Conservation (phyloP, 1,140 invertebrate species). For the Nasonia vitripennis region DNA sequence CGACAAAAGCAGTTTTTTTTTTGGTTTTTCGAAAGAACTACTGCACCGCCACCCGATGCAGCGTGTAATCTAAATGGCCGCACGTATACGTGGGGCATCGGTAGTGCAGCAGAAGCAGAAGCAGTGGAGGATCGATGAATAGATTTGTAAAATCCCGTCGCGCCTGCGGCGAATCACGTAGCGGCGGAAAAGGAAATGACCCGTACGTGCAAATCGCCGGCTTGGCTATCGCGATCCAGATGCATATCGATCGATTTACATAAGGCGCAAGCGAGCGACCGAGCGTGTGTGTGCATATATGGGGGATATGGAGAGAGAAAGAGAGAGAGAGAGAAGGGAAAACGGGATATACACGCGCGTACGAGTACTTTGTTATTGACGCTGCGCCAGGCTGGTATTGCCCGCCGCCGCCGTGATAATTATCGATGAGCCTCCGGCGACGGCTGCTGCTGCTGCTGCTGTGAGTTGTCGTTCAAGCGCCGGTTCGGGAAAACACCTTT, state of each 20-base stretch:
- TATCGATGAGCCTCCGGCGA: conserved; percentile 49
- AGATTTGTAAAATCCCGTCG: conserved; percentile 30
- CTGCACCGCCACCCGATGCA: no score
- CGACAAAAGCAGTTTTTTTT: no score
- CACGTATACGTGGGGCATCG: neutral
- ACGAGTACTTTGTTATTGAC: neutral
- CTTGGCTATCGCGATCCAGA: conserved; percentile 20
- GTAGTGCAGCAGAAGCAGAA: neutral
- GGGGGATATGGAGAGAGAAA: neutral
- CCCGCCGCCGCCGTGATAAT: conserved; percentile 42
- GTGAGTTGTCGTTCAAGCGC: no score
- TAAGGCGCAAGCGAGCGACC: neutral
- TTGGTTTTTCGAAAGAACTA: no score
- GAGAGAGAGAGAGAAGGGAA: neutral
- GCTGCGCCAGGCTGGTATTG: conserved; percentile 4
- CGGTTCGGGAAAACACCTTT: no score
- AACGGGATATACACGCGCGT: neutral
- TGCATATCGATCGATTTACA: conserved; percentile 44
- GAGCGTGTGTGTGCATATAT: conserved; percentile 4
- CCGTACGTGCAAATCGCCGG: conserved; percentile 35
- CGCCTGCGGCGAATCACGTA: conserved; percentile 8
- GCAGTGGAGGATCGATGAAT: conserved; percentile 18
- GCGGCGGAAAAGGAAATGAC: conserved; percentile 48
- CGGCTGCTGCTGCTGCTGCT: neutral
- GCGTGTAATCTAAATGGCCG: neutral